A percentile compares a stretch with the other conserved stretches of the same genome.
Conservation (phyloP, 2,888 invertebrate species). For the Lypha dubia region DNA sequence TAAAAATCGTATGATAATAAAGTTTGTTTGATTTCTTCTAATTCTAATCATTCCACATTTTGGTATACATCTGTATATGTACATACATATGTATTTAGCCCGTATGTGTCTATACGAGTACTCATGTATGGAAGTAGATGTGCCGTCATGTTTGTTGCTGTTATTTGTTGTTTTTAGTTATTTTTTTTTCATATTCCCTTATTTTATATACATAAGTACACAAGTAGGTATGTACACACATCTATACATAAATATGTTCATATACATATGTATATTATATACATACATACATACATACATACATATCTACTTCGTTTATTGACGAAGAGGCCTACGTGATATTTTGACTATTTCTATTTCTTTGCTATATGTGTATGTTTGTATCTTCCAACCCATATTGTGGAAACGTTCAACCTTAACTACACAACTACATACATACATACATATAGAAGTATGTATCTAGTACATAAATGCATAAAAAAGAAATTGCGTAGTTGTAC, state of each 20-base stretch:
- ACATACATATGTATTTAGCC: neutral
- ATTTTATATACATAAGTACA: neutral
- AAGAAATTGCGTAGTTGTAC: neutral
- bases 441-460: neutral
- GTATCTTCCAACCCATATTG: neutral
- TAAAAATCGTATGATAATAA: no score
- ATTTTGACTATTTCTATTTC: no score
- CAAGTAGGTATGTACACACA: neutral
- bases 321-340: no score
- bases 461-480: neutral
- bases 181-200: no score
- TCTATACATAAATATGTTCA: neutral
- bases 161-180: no score
- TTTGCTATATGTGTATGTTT: no score
- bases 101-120: no score
- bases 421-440: neutral
- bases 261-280: neutral
- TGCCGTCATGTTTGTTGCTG: no score
- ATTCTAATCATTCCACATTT: no score
- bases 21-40: no score
- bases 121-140: neutral
- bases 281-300: neutral
- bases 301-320: no score
- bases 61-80: neutral
- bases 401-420: neutral